Conservation (phyloP, 2,113 vertebrate genomes). For the Pygoscelis antarcticus region DNA sequence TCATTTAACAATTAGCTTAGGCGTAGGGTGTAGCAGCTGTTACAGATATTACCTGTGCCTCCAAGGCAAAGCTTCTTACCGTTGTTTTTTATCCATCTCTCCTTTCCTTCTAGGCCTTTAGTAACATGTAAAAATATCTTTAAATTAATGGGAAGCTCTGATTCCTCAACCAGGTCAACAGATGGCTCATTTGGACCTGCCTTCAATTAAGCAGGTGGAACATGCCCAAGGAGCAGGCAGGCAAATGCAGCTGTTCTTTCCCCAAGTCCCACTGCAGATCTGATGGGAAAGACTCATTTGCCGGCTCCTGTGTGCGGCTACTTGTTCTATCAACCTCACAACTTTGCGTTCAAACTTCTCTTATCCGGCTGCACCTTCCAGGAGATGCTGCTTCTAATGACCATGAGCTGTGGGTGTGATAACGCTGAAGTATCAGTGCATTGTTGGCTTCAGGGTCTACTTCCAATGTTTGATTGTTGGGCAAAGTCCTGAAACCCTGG, state of each 20-base stretch:
- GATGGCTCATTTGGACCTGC: slow-evolving; percentile 9
- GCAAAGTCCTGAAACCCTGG: not conserved
- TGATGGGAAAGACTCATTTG: not conserved
- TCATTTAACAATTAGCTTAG: slow-evolving; percentile 62
- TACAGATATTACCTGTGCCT: slow-evolving; percentile 63
- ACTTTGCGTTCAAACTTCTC: not conserved
- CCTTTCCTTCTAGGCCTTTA: not conserved
- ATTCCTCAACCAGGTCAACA: slow-evolving; percentile 37
- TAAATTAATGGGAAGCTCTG: not conserved
- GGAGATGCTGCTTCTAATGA: not conserved
- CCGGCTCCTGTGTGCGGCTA: not conserved
- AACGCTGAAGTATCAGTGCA: not conserved
- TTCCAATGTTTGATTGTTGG: not conserved
- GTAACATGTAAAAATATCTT: slow-evolving; percentile 33
- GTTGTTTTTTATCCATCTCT: not conserved
- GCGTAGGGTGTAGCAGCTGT: slow-evolving; percentile 59
- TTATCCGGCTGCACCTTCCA: not conserved
- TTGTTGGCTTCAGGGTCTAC: not conserved
- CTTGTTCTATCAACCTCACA: not conserved
- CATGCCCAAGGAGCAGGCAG: not conserved
- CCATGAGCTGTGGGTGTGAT: not conserved
- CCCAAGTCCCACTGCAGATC: not conserved
- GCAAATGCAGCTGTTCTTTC: slow-evolving; percentile 32
- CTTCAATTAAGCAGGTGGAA: slow-evolving; percentile 33
- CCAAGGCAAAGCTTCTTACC: slow-evolving; percentile 51